phyloP scores from a whole-genome alignment of 2,113 vertebrate species.

The Carollia perspicillata region DNA sequence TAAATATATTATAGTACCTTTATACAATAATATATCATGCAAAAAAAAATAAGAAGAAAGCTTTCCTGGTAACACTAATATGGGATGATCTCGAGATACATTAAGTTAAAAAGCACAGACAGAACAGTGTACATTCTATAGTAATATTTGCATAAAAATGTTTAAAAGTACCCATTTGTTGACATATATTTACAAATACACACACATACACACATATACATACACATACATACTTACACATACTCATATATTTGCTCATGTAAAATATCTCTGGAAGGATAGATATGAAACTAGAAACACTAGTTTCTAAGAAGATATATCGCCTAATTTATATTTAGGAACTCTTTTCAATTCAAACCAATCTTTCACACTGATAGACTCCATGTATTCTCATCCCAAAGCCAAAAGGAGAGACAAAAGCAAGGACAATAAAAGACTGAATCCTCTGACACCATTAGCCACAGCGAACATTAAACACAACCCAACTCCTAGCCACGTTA shows the following conservation, averaged over 20 bases:
- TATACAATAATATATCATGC: neutral
- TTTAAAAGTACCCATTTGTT: neutral
- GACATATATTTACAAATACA: neutral
- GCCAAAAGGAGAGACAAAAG: neutral
- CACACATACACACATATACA: neutral
- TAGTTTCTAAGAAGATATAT: neutral
- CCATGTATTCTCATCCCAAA: neutral
- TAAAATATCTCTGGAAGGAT: neutral
- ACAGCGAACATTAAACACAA: neutral
- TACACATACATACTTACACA: neutral
- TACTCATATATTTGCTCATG: neutral
- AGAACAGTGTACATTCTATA: neutral
- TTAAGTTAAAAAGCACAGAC: neutral
- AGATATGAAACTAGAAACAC: neutral
- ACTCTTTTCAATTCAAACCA: neutral
- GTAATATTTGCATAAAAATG: neutral
- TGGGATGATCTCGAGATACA: neutral
- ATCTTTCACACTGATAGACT: neutral
- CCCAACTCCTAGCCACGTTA: neutral
- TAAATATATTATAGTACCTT: neutral
- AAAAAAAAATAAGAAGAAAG: neutral
- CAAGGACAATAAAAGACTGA: neutral
- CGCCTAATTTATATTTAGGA: neutral
- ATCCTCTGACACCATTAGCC: neutral
- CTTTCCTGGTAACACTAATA: neutral